These are phyloP conservation scores for Hirtodrosophila confusa DNA, from an alignment of 2,888 invertebrate genomes.

Conservation along the genomic window DNA sequence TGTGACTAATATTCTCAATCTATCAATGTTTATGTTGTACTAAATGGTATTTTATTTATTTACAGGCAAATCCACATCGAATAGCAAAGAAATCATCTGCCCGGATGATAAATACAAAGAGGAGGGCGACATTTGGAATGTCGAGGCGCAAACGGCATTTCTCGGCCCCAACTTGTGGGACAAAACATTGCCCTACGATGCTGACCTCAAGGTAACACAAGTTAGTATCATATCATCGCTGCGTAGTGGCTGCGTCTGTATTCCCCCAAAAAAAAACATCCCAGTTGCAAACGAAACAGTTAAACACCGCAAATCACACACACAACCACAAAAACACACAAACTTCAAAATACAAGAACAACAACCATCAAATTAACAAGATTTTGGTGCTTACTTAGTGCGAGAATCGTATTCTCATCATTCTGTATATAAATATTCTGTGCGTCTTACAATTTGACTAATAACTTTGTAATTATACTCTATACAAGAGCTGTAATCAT, in stretches of 20 bases:
- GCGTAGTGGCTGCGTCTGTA: conserved; percentile 81
- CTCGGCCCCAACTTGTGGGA: conserved; percentile 98
- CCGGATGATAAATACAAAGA: conserved; percentile 89
- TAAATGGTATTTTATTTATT: conserved; percentile 59
- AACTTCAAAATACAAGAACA: conserved; percentile 12
- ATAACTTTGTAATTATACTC: conserved; percentile 14
- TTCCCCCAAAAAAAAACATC: conserved; percentile 19
- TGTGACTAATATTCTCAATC: conserved; percentile 13
- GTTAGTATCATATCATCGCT: conserved; percentile 85
- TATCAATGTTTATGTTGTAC: background rate
- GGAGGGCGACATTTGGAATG: conserved; percentile 93
- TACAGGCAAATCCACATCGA: conserved; percentile 87
- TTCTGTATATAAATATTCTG: conserved; percentile 30
- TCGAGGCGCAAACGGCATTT: conserved; percentile 97
- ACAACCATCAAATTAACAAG: conserved; percentile 43
- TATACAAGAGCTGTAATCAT: conserved; percentile 1
- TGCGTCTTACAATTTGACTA: conserved; percentile 28
- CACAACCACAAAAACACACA: conserved; percentile 11
- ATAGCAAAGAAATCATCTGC: conserved; percentile 84
- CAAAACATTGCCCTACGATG: conserved; percentile 95
- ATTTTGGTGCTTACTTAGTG: conserved; percentile 71
- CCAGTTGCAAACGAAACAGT: conserved; percentile 34
- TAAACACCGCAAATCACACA: conserved; percentile 23
- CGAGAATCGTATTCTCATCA: conserved; percentile 77
- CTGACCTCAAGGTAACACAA: conserved; percentile 96